Evolutionary conservation across 1,140 invertebrate genomes (phyloP).

Genomic region (Diachasma alloeum): DNA sequence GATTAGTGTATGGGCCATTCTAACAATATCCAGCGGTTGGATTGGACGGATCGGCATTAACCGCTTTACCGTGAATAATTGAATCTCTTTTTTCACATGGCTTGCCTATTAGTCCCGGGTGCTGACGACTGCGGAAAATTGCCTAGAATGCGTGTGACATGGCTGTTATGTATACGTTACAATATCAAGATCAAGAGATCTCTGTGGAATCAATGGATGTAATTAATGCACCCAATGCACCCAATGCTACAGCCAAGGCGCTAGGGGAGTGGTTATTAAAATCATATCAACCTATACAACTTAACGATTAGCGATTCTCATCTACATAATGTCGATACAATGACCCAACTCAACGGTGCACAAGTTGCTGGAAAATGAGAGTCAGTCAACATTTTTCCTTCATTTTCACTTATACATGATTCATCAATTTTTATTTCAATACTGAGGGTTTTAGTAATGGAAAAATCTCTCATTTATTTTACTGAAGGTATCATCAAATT

Average conservation of each 20-base stretch:
- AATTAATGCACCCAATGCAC: constrained; percentile 11
- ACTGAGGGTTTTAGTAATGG: not conserved
- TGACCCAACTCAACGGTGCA: constrained; percentile 32
- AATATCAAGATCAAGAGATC: not conserved
- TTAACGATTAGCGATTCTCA: constrained; percentile 36
- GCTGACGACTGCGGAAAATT: not conserved
- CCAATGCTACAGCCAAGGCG: constrained; percentile 11
- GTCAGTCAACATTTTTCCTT: not conserved
- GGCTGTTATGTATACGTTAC: not conserved
- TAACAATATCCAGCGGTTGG: not conserved
- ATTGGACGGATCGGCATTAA: not conserved
- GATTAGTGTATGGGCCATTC: not conserved
- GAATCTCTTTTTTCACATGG: not conserved
- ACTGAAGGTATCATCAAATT: not conserved
- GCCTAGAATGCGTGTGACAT: not conserved
- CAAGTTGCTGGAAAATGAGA: not conserved
- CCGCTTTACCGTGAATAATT: not conserved
- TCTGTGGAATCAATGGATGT: not conserved
- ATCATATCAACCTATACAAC: constrained; percentile 47
- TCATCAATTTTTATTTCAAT: not conserved
- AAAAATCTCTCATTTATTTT: not conserved
- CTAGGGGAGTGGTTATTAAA: constrained; percentile 48
- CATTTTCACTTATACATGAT: not conserved
- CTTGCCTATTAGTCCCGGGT: not conserved
- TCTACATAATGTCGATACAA: constrained; percentile 59